Conservation (phyloP, 2,888 invertebrate species). For the Heliconius aoede region DNA sequence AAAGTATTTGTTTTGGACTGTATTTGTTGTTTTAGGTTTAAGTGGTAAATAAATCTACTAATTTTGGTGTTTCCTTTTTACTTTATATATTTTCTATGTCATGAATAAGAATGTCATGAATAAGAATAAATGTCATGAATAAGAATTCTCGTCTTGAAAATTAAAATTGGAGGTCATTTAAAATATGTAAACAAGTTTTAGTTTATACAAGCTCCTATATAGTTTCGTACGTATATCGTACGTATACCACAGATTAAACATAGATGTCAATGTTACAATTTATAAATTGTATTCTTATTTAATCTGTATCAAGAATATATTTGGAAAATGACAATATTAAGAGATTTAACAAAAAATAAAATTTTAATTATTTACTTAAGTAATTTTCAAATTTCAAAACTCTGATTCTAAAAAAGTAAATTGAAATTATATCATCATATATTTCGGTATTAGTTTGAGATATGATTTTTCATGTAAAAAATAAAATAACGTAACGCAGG, state of each 20-base stretch:
- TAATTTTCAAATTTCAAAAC: neutral
- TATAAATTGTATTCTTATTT: neutral
- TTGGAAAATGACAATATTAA: neutral
- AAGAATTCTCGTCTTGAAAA: neutral
- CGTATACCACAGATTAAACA: neutral
- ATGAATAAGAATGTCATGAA: too few species aligned
- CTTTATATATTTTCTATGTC: neutral
- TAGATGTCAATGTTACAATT: neutral
- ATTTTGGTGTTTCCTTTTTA: neutral
- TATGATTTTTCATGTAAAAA: too few species aligned
- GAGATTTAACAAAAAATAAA: neutral
- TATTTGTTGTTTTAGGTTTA: constrained; percentile 26
- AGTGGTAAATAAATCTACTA: neutral
- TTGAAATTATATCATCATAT: too few species aligned
- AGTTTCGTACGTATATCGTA: neutral
- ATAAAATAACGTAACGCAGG: too few species aligned
- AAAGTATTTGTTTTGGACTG: constrained; percentile 40
- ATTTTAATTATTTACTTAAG: neutral
- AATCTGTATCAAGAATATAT: neutral
- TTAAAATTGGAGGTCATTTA: too few species aligned
- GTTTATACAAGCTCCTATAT: neutral
- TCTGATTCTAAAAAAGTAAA: too few species aligned
- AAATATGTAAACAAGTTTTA: neutral
- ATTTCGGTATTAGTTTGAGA: too few species aligned
- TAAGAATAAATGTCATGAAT: too few species aligned